A percentile compares a stretch with the other conserved stretches of the same genome.
Evolutionary conservation across 2,113 vertebrate species (phyloP).

Genomic region (Crotalus horridus): DNA sequence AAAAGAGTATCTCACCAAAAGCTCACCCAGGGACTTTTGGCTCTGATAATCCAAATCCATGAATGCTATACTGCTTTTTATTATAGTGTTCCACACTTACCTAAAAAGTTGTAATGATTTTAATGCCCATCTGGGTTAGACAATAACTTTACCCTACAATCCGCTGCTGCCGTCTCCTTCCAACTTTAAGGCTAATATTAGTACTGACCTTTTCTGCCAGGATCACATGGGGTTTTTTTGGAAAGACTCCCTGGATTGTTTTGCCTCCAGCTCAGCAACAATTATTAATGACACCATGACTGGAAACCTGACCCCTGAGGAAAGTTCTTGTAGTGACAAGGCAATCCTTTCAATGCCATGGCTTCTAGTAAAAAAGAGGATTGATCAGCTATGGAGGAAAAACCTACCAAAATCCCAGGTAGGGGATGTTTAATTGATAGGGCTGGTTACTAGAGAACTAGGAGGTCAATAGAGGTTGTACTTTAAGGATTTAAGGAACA

Average conservation of each 20-base stretch:
- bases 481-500: background rate
- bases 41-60: background rate
- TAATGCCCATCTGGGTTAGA: background rate
- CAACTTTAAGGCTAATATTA: constrained; percentile 18
- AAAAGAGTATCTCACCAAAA: background rate
- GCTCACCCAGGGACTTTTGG: background rate
- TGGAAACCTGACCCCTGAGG: background rate
- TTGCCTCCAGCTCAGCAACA: background rate
- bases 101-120: background rate
- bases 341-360: background rate
- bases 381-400: constrained; percentile 14
- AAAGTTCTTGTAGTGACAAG: background rate
- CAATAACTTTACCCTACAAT: background rate
- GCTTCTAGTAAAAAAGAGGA: background rate
- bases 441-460: background rate
- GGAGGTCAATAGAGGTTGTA: background rate
- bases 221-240: background rate
- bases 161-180: background rate
- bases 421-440: background rate
- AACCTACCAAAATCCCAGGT: constrained; percentile 22
- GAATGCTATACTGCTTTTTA: background rate
- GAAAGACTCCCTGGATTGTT: constrained; percentile 4
- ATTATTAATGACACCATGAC: background rate
- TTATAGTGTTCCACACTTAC: background rate
- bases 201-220: constrained; percentile 22